A percentile compares a stretch with the other conserved stretches of the same genome.
Evolutionary conservation across 2,888 invertebrate genomes (phyloP).

Genomic region (Orthonychiurus folsomi): DNA sequence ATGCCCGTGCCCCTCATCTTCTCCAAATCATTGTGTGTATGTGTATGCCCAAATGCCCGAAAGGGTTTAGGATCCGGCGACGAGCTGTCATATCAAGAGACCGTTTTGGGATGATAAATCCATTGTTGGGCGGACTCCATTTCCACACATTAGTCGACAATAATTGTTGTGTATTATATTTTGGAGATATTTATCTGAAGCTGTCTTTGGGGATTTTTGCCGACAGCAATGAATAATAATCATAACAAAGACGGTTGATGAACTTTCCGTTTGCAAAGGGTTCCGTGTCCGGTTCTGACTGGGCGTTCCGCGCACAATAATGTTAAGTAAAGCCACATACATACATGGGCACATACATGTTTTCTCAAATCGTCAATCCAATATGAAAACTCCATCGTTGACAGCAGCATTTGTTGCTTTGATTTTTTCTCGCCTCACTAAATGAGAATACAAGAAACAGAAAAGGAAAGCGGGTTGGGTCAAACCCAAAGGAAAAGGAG

Average conservation of each 20-base stretch:
- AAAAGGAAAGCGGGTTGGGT: neutral
- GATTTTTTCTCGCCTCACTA: neutral
- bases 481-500: neutral
- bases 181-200: neutral
- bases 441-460: neutral
- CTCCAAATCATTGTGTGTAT: too few relatives aligned
- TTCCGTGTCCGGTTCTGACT: too few relatives aligned
- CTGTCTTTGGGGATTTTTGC: neutral
- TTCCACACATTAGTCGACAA: neutral
- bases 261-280: too few relatives aligned
- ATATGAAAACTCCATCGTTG: neutral
- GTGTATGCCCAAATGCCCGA: too few relatives aligned
- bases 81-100: neutral
- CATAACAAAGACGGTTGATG: too few relatives aligned
- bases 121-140: neutral
- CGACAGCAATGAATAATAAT: constrained; percentile 1
- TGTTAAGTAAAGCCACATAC: too few relatives aligned
- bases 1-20: too few relatives aligned
- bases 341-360: too few relatives aligned
- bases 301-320: too few relatives aligned
- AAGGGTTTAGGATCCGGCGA: too few relatives aligned
- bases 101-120: neutral
- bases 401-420: neutral
- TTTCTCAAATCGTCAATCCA: neutral
- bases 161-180: neutral